Evolutionary conservation across 2,888 invertebrate genomes (phyloP).

Genomic region (Tipula lateralis): DNA sequence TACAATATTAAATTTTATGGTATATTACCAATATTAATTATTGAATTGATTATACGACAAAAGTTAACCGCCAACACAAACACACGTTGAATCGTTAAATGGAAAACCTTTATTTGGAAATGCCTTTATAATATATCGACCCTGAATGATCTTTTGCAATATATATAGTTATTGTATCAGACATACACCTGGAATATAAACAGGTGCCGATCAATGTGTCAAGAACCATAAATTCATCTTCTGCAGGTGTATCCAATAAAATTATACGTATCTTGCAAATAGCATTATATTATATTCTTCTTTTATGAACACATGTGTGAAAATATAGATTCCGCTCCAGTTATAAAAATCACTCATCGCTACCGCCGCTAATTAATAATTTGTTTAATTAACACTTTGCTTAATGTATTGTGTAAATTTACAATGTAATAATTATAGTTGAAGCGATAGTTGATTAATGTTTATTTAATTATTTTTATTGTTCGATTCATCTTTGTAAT

Average conservation of each 20-base stretch:
- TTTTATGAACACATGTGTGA: not conserved
- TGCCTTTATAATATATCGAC: too few species aligned
- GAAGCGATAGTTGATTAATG: not conserved
- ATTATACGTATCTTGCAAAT: not conserved
- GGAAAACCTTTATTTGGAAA: not conserved
- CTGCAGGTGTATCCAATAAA: not conserved
- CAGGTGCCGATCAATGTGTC: not conserved
- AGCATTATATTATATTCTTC: not conserved
- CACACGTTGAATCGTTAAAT: not conserved
- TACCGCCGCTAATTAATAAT: not conserved
- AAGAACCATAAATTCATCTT: not conserved
- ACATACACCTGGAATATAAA: not conserved
- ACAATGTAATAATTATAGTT: not conserved
- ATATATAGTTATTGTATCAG: not conserved
- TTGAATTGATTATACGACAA: not conserved
- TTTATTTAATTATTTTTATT: not conserved
- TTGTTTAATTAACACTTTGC: not conserved
- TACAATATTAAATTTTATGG: not conserved
- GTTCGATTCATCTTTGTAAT: not conserved
- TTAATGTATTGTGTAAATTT: slow-evolving; percentile 1
- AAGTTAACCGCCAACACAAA: not conserved
- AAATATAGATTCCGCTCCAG: not conserved
- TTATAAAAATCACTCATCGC: not conserved
- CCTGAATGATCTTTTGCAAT: not conserved
- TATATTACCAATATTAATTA: not conserved